These are phyloP conservation scores for Macrotis lagotis DNA, from an alignment of 2,113 vertebrate species.

Conservation along the genomic window DNA sequence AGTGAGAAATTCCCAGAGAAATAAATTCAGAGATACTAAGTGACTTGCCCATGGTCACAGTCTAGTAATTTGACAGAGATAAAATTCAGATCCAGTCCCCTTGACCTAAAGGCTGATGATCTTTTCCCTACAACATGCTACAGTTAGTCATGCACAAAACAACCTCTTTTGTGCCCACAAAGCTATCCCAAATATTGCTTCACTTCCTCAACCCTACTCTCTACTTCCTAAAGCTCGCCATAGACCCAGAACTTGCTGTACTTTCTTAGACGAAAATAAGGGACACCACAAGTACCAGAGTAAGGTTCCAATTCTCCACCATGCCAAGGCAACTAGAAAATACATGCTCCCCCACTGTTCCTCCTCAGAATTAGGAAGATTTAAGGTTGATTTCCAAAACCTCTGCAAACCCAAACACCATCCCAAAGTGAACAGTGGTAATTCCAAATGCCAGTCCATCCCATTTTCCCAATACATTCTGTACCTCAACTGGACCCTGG, in stretches of 20 bases:
- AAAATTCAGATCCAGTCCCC: background rate
- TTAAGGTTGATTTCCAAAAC: conserved; percentile 53
- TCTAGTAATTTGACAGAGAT: background rate
- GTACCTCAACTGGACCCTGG: conserved; percentile 66
- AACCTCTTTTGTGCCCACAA: background rate
- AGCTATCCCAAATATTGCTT: background rate
- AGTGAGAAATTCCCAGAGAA: background rate
- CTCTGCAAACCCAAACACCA: conserved; percentile 59
- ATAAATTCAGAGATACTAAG: background rate
- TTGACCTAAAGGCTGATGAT: background rate
- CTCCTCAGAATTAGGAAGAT: background rate
- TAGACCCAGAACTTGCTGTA: background rate
- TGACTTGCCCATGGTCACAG: background rate
- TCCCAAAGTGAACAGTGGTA: conserved; percentile 60
- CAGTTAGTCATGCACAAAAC: background rate
- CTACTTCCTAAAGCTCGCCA: background rate
- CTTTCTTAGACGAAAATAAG: background rate
- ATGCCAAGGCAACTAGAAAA: background rate
- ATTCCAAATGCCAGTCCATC: conserved; percentile 38
- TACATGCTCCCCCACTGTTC: background rate
- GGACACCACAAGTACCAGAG: background rate
- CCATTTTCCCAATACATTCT: conserved; percentile 36
- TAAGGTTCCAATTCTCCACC: background rate
- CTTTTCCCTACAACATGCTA: background rate
- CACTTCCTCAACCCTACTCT: background rate